phyloP scores from a whole-genome alignment of 2,113 vertebrate genomes.

The Poecile atricapillus region DNA sequence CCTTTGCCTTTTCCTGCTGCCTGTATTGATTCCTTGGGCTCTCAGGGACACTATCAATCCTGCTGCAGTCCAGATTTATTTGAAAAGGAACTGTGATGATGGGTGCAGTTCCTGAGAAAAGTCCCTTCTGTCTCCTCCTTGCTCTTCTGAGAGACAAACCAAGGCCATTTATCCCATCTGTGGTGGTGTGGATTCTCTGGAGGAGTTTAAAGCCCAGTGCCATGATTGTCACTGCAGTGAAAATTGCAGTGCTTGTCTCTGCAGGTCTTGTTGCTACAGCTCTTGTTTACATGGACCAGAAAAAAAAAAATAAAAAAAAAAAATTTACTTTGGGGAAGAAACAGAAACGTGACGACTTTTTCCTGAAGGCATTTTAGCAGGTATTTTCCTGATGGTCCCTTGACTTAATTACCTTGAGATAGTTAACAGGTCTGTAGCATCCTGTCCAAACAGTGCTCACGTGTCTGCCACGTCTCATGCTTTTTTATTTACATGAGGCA shows the following conservation, averaged over 20 bases:
- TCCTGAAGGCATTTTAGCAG: background rate
- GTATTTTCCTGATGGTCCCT: background rate
- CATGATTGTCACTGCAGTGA: background rate
- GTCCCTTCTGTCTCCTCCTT: background rate
- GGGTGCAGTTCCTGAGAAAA: background rate
- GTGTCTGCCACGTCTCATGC: rapidly evolving
- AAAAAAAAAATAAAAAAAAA: background rate
- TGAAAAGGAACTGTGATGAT: background rate
- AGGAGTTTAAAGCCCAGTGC: background rate
- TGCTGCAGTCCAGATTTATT: background rate
- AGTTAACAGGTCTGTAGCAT: background rate
- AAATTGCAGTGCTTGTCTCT: background rate
- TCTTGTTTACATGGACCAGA: background rate
- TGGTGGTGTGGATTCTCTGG: background rate
- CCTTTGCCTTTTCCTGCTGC: slow-evolving; percentile 46
- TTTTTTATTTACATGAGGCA: background rate
- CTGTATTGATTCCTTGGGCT: slow-evolving; percentile 45
- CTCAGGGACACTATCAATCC: slow-evolving; percentile 38
- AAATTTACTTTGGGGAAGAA: background rate
- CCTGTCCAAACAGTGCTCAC: background rate
- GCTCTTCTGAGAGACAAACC: background rate
- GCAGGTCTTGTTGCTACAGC: background rate
- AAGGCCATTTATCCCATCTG: background rate
- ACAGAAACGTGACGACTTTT: rapidly evolving
- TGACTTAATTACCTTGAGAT: background rate